Base-by-base conservation (phyloP, 2,113 vertebrate species). In the Melanotaenia duboulayi region DNA sequence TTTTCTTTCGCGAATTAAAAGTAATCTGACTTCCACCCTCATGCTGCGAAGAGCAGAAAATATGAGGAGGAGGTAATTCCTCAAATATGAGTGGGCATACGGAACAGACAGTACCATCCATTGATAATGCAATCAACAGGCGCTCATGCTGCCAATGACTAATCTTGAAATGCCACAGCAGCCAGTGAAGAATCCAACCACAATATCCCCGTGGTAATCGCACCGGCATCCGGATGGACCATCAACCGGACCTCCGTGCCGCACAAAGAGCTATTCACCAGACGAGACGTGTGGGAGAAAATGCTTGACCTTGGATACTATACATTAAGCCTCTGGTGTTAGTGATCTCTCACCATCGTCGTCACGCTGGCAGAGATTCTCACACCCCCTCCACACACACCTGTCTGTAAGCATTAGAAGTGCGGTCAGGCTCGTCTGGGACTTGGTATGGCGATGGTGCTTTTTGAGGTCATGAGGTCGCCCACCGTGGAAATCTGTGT, bases 141-240 rank as follows among this genome's bases (percentile, higher is more conserved):
- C 46, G 22, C 65, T 81, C 72, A 81, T 44, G 65, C 74, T 71
- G 81, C 65, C 74, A 64, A 72, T 84, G 69, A 81, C 71, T 90
- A 85, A 91, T 87, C 75, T 65, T 56, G 59, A 83, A 81, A 89
- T 87, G 86, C 84, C 83, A 87, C 77, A 81, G 76, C 48, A 58
- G 83, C 70, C 72, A 60, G 80, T 65, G 48, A 44, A 76, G 80
- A 87, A 80, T 81, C 74, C 59, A 25, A 35, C 74, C 65, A 25
- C 76, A 86, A 69, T 57, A 88, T 86, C 89, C 76, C 86, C 75
- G 24, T 78, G 65, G 44, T 87, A 89, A 92, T 91, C 48, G 50
- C 22, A 20, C n/a, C 64, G 81, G 80, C 71, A 87, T 92, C 83
- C 78, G 82, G 87, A 88, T 52, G 71, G 75, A 58, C 57, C 62